Percentiles rank a stretch among this genome's conserved stretches.
These are phyloP conservation scores for Dermatemys mawii DNA, from an alignment of 2,113 vertebrate species.

Conservation along the genomic window DNA sequence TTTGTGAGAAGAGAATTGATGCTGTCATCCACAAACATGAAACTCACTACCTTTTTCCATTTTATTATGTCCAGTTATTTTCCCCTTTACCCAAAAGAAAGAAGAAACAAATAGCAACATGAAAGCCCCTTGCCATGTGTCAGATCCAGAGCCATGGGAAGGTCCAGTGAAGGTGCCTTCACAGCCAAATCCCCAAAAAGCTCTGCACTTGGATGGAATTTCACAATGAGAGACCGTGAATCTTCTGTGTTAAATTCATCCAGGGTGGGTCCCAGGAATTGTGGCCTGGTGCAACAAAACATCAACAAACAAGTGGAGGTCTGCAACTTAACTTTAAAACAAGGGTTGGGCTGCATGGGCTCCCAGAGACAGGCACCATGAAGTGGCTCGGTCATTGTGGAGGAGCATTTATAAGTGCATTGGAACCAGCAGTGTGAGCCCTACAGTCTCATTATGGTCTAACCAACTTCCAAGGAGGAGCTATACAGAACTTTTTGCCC, in stretches of 20 bases:
- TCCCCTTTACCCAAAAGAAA: background rate
- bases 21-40: constrained; percentile 47
- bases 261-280: background rate
- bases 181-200: background rate
- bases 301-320: background rate
- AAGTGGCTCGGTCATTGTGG: background rate
- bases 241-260: background rate
- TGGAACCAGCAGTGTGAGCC: background rate
- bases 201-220: background rate
- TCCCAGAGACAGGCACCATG: background rate
- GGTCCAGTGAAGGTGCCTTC: background rate
- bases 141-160: background rate
- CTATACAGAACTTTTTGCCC: constrained; percentile 39
- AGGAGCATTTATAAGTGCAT: background rate
- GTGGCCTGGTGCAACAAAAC: background rate
- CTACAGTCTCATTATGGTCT: background rate
- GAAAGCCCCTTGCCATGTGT: background rate
- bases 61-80: background rate
- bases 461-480: background rate
- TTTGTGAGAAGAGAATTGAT: constrained; percentile 58
- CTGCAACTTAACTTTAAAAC: background rate
- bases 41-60: constrained; percentile 1
- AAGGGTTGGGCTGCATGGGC: background rate
- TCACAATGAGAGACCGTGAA: background rate
- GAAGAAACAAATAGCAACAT: background rate